Conservation (phyloP, 2,797 vertebrate species). For the Gorsachius magnificus region DNA sequence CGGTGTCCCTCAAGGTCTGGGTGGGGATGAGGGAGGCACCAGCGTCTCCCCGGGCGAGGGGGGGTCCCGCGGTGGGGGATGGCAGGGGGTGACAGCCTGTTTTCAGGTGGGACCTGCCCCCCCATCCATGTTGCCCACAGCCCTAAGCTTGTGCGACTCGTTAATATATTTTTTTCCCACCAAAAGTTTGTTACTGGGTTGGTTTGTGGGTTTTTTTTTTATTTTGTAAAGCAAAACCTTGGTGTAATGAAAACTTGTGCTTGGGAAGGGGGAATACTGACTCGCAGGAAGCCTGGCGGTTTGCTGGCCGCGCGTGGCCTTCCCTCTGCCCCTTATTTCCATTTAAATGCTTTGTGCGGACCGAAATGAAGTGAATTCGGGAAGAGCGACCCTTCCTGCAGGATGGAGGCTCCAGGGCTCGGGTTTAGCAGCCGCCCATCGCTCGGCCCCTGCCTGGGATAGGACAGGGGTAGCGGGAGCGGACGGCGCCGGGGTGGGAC, state of each 20-base stretch:
- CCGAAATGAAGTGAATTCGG: neutral
- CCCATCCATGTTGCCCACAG: neutral
- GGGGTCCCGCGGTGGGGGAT: neutral
- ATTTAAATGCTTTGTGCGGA: neutral
- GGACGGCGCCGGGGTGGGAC: neutral
- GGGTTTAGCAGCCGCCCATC: neutral
- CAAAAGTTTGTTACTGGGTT: too few species aligned
- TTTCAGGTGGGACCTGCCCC: neutral
- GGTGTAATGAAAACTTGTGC: neutral
- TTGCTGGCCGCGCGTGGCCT: too few species aligned
- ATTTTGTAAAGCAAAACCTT: neutral
- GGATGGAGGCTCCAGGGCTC: neutral
- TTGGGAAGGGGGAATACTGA: neutral
- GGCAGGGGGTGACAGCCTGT: accelerated
- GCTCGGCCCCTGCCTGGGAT: neutral
- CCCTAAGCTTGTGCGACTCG: neutral
- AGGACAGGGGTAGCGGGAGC: neutral
- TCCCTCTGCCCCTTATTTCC: neutral
- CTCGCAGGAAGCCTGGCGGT: too few species aligned
- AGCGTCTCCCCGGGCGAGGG: neutral
- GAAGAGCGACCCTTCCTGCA: neutral
- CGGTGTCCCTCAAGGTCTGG: accelerated
- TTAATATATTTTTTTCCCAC: neutral
- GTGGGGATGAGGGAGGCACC: neutral
- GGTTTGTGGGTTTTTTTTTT: too few species aligned